Percentiles rank a stretch among this genome's conserved stretches.
These are phyloP conservation scores for Heliconius himera DNA, from an alignment of 1,140 invertebrate genomes.

Conservation along the genomic window DNA sequence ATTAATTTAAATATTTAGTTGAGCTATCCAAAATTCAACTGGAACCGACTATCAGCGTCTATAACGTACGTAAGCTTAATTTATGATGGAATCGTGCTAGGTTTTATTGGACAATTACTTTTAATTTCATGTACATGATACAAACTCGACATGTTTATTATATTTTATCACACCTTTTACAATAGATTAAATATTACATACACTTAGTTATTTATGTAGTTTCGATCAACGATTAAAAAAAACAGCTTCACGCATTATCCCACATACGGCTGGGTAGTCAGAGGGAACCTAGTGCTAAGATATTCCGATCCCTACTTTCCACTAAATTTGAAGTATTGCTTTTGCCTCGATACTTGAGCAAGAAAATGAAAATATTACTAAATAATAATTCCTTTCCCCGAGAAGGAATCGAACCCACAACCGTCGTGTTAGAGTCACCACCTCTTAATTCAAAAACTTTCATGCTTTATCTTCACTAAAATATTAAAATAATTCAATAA, in stretches of 20 bases:
- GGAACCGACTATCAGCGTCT: not conserved
- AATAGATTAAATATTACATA: not conserved
- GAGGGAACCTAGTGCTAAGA: too few species aligned
- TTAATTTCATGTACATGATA: not conserved
- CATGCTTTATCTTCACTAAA: too few species aligned
- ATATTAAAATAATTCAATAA: too few species aligned
- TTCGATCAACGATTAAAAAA: not conserved
- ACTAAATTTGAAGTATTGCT: too few species aligned
- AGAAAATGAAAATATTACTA: too few species aligned
- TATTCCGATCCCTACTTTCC: too few species aligned
- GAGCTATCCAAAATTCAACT: not conserved
- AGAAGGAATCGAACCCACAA: too few species aligned
- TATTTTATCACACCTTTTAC: not conserved
- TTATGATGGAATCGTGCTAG: slow-evolving; percentile 1
- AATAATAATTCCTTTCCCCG: too few species aligned
- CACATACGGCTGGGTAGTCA: not conserved
- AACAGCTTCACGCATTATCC: not conserved
- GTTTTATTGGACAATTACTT: slow-evolving; percentile 14
- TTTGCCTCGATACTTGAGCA: too few species aligned
- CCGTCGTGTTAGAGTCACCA: too few species aligned
- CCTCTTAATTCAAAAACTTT: too few species aligned
- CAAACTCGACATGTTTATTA: not conserved
- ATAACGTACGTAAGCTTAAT: not conserved
- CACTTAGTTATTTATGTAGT: not conserved
- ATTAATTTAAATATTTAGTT: not conserved